Evolutionary conservation across 2,888 invertebrate species (phyloP).

Genomic region (Arctia plantaginis): DNA sequence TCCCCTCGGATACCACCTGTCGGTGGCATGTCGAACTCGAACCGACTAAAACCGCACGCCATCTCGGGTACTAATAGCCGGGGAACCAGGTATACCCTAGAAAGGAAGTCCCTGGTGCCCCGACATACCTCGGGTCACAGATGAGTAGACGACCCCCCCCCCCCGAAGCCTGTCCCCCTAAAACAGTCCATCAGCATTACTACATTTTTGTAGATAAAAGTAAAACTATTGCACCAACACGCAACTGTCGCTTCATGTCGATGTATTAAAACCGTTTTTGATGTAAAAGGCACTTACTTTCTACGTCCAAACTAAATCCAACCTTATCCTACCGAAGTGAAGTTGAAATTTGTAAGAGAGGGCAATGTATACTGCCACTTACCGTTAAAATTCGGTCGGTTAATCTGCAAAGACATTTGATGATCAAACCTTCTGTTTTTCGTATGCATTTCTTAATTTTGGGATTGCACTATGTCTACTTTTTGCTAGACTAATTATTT

Average conservation of each 20-base stretch:
- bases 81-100: too few species aligned
- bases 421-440: conserved; percentile 33
- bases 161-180: too few species aligned
- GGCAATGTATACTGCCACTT: conserved; percentile 25
- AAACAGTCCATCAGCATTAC: not conserved
- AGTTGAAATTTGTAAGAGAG: conserved; percentile 17
- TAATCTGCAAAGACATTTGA: conserved; percentile 41
- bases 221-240: conserved; percentile 46
- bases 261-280: conserved; percentile 47
- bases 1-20: too few species aligned
- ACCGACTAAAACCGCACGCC: too few species aligned
- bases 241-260: conserved; percentile 44
- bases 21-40: too few species aligned
- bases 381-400: conserved; percentile 41
- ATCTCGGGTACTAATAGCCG: too few species aligned
- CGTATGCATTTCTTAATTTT: conserved; percentile 25
- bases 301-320: conserved; percentile 8
- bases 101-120: too few species aligned
- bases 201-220: conserved; percentile 47
- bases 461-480: not conserved
- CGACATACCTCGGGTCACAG: too few species aligned
- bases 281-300: conserved; percentile 48
- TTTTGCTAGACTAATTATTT: not conserved
- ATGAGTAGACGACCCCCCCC: too few species aligned
- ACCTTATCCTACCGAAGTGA: conserved; percentile 15